Percentiles rank a stretch among this genome's conserved stretches.
Evolutionary conservation across 2,113 vertebrate genomes (phyloP).

Genomic region (Stegostoma tigrinum): DNA sequence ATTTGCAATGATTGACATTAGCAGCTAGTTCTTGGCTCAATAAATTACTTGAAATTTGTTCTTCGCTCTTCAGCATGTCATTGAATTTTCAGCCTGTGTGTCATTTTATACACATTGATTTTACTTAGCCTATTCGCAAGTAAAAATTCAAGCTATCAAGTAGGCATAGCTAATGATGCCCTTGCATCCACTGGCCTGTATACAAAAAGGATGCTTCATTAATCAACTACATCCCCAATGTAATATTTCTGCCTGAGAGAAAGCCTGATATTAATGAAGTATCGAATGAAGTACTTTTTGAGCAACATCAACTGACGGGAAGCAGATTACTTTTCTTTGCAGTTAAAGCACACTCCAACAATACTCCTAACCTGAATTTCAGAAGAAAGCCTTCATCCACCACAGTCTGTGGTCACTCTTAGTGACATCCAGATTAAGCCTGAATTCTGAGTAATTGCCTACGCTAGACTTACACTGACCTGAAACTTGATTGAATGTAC

Average conservation of each 20-base stretch:
- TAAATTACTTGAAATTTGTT: background rate
- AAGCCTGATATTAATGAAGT: background rate
- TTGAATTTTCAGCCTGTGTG: background rate
- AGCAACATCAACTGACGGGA: background rate
- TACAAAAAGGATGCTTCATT: background rate
- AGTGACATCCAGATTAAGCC: background rate
- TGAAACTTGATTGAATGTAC: background rate
- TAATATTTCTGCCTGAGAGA: background rate
- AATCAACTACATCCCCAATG: background rate
- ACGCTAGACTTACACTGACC: background rate
- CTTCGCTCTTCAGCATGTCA: conserved; percentile 8
- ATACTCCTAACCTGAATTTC: background rate
- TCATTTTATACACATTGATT: background rate
- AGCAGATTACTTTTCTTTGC: background rate
- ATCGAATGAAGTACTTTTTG: background rate
- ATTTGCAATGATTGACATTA: background rate
- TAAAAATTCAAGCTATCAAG: too few species aligned
- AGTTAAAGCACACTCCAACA: background rate
- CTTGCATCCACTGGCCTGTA: background rate
- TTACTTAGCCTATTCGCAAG: too few species aligned
- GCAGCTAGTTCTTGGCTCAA: background rate
- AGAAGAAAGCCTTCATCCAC: background rate
- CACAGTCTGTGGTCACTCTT: background rate
- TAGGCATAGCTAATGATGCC: background rate
- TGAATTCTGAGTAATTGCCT: background rate